Conservation (phyloP, 2,888 invertebrate genomes). For the Hypsopygia costalis region DNA sequence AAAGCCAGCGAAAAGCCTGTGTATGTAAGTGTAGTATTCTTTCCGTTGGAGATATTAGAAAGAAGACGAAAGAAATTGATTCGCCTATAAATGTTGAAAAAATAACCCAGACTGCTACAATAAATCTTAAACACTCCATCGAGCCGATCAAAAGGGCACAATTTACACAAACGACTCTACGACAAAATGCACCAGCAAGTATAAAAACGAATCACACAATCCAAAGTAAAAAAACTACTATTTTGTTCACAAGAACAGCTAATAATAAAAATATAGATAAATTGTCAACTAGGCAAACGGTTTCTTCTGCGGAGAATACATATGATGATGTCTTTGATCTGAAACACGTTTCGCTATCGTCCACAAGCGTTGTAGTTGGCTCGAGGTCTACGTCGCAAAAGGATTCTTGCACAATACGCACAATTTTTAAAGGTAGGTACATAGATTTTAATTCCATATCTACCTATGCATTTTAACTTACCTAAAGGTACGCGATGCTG, state of each 20-base stretch:
- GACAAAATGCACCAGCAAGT: too few relatives aligned
- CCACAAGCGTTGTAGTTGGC: conserved; percentile 30
- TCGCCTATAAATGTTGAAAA: conserved; percentile 16
- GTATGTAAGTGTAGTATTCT: conserved; percentile 28
- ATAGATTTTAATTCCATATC: too few relatives aligned
- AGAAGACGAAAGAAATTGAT: conserved; percentile 18
- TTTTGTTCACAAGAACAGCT: conserved; percentile 12
- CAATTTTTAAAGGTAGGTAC: conserved; percentile 57
- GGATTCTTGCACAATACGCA: conserved; percentile 41
- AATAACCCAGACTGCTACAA: conserved; percentile 1
- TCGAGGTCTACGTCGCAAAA: conserved; percentile 21
- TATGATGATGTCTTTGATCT: conserved; percentile 36
- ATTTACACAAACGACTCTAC: too few relatives aligned
- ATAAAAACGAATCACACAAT: neutral
- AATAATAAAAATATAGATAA: conserved; percentile 11
- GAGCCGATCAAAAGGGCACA: neutral
- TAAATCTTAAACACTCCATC: neutral
- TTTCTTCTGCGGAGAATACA: conserved; percentile 48
- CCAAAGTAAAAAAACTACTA: conserved; percentile 5
- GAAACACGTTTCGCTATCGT: conserved; percentile 40
- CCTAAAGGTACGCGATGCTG: too few relatives aligned
- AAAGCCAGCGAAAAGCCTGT: conserved; percentile 20
- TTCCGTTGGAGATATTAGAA: conserved; percentile 38
- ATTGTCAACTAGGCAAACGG: conserved; percentile 24
- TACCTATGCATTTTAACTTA: too few relatives aligned